Conservation (phyloP, 2,113 vertebrate genomes). For the Psammodynastes pulverulentus region DNA sequence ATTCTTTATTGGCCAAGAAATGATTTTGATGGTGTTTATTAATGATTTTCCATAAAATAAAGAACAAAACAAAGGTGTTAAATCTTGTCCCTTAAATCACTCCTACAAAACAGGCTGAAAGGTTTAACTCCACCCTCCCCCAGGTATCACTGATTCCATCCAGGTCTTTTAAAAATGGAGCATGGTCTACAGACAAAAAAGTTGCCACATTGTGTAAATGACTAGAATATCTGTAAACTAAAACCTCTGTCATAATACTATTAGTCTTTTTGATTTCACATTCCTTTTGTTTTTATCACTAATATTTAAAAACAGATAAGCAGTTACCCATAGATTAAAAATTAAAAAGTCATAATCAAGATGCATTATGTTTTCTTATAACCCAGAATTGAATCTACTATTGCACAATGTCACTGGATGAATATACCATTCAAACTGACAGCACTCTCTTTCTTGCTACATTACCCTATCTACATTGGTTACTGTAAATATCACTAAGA, state of each 20-base stretch:
- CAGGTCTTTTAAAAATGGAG: background rate
- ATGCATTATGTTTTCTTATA: background rate
- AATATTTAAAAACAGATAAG: background rate
- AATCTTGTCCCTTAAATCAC: background rate
- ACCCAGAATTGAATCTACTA: background rate
- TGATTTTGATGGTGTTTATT: background rate
- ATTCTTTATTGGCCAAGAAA: background rate
- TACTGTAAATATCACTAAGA: background rate
- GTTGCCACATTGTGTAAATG: background rate
- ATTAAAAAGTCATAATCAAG: background rate
- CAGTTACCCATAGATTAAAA: background rate
- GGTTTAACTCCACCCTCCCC: background rate
- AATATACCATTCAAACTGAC: background rate
- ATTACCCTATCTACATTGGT: background rate
- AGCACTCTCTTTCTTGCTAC: background rate
- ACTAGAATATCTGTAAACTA: background rate
- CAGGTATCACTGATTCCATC: background rate
- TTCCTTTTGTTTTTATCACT: background rate
- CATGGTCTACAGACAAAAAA: background rate
- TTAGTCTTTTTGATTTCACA: background rate
- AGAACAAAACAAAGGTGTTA: background rate
- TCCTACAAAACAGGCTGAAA: background rate
- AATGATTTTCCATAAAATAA: background rate
- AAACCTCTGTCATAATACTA: background rate
- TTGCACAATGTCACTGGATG: background rate